These are phyloP conservation scores for Papilio aristodemus DNA, from an alignment of 1,140 invertebrate species.

Conservation along the genomic window DNA sequence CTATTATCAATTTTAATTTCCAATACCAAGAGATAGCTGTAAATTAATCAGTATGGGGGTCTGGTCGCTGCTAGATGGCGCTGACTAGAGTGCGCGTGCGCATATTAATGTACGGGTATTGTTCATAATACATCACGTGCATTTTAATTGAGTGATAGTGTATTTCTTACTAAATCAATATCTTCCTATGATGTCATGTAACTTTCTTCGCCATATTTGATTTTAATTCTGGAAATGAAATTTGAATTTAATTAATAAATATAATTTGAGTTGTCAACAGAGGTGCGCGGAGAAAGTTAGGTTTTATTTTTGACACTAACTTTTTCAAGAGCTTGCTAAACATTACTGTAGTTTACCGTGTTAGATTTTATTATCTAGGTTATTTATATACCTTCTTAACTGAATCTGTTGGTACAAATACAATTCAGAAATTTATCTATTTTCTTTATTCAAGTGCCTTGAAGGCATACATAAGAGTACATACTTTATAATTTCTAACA, in stretches of 20 bases:
- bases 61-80: slow-evolving; percentile 20
- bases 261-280: not conserved
- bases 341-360: too few relatives aligned
- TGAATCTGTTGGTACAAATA: too few relatives aligned
- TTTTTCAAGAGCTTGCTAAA: too few relatives aligned
- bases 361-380: too few relatives aligned
- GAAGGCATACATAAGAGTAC: too few relatives aligned
- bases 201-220: slow-evolving; percentile 17
- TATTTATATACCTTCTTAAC: too few relatives aligned
- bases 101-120: slow-evolving; percentile 25
- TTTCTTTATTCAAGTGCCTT: too few relatives aligned
- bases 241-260: not conserved
- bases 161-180: slow-evolving; percentile 29
- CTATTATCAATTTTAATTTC: slow-evolving; percentile 17
- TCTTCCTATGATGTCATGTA: slow-evolving; percentile 11
- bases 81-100: slow-evolving; percentile 6
- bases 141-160: slow-evolving; percentile 28
- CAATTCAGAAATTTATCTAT: too few relatives aligned
- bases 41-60: slow-evolving; percentile 25
- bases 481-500: too few relatives aligned
- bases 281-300: too few relatives aligned
- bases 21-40: slow-evolving; percentile 25
- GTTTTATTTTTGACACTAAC: too few relatives aligned
- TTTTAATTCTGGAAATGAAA: not conserved
- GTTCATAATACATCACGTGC: slow-evolving; percentile 28